These are phyloP conservation scores for Myodes glareolus DNA, from an alignment of 2,113 vertebrate genomes.

Conservation along the genomic window DNA sequence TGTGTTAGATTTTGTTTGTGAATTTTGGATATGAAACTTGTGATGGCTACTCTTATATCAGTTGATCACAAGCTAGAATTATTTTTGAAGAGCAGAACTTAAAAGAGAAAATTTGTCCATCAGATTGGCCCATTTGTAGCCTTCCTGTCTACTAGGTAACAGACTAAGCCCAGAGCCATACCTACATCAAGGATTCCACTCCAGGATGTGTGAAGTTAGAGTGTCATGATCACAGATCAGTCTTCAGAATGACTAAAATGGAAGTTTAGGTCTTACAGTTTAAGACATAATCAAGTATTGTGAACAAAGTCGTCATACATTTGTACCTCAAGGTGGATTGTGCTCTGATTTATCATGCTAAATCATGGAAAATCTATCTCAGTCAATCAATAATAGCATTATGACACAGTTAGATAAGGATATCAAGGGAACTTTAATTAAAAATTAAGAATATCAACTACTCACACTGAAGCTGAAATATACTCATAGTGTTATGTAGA, in stretches of 20 bases:
- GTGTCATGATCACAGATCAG: not conserved
- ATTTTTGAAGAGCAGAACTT: not conserved
- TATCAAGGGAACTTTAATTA: not conserved
- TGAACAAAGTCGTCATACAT: not conserved
- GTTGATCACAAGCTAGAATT: not conserved
- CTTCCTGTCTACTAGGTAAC: not conserved
- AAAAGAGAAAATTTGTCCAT: not conserved
- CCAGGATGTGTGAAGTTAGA: accelerated
- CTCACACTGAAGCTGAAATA: not conserved
- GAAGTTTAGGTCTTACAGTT: not conserved
- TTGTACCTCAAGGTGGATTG: not conserved
- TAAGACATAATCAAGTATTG: not conserved
- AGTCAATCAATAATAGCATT: not conserved
- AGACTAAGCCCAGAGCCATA: not conserved
- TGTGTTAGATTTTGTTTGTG: not conserved
- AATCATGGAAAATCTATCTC: not conserved
- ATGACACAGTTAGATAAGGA: not conserved
- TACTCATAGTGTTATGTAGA: not conserved
- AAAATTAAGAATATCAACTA: not conserved
- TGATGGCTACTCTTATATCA: not conserved
- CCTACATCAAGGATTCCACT: not conserved
- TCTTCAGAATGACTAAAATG: not conserved
- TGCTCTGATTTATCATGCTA: not conserved
- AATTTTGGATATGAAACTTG: not conserved
- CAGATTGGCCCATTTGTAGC: not conserved